Evolutionary conservation across 2,113 vertebrate genomes (phyloP), one percentile per base, ranked within the genome.

Genomic region (Oryzias woworae): DNA sequence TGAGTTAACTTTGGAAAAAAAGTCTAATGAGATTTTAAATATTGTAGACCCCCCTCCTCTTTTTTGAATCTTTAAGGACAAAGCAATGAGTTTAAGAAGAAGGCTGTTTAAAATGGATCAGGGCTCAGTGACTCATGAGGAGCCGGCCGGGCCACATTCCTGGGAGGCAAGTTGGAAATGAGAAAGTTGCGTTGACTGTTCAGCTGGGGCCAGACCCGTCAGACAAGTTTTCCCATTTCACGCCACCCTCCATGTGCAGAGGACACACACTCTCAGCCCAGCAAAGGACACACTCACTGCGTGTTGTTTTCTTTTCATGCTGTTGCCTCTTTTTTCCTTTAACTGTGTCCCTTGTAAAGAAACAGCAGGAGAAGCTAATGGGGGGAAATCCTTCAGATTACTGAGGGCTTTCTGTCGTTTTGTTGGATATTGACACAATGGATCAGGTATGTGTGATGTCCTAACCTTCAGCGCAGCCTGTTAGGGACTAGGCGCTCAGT

Each of bases 91-190:
- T n/a, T 26, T 17, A 0, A 45, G 24, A 53, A 44, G 45, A 42
- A 20, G 5, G 12, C 7, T 18, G 20, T 14, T 53, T 28, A 44
- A 44, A 4, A 26, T 2, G 18, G 28, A 70, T 53, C 57, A 66
- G 47, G 28, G 60, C 58, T 53, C 23, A 50, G 45, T 85, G 84
- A 88, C 52, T 85, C 78, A 78, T 36, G 16, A 46, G n/a, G 17
- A 55, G 62, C 90, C 69, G 66, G 89, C 77, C 31, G 10, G 62
- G 82, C 78, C 0, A 53, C 92, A 92, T 92, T 92, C 91, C 84
- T 85, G 10, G 72, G 17, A 50, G 51, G 70, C 73, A 28, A 16
- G 49, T 59, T 64, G 66, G 78, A 53, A 62, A 60, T 62, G 48
- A n/a, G 18, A 3, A 51, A 18, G 73, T 66, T 66, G 56, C 17